Evolutionary conservation across 30 jellyfish, hydroid and myxozoan genomes (phyloP).

Genomic region (Aurelia aurita): DNA sequence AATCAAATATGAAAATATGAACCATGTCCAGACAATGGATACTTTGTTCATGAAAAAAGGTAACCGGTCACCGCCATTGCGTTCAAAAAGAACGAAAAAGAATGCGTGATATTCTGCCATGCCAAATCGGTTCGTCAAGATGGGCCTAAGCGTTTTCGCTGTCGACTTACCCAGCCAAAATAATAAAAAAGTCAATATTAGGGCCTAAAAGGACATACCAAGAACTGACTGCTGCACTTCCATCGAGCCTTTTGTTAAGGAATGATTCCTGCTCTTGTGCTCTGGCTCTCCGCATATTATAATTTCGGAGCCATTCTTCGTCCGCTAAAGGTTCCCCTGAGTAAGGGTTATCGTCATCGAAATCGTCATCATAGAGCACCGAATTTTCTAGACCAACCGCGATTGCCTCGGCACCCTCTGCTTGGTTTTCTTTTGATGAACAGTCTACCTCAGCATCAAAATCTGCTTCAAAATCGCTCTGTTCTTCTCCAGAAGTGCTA

Average conservation of each 20-base stretch:
- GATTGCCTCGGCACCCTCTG: slow-evolving; percentile 2
- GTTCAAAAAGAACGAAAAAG: no score
- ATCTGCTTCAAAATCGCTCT: slow-evolving; percentile 3
- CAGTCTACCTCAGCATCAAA: neutral
- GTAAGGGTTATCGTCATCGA: neutral
- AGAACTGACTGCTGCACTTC: slow-evolving; percentile 2
- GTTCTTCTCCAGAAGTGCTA: neutral
- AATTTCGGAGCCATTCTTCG: slow-evolving; percentile 11
- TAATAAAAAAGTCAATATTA: neutral
- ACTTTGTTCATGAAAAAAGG: no score
- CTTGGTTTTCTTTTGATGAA: neutral
- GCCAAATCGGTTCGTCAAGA: neutral
- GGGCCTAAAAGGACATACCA: neutral
- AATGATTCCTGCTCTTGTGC: slow-evolving; percentile 20
- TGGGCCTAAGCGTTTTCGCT: slow-evolving; percentile 1
- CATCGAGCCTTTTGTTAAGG: neutral
- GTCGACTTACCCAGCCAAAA: slow-evolving; percentile 11
- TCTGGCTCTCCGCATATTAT: slow-evolving; percentile 2
- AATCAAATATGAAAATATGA: no score
- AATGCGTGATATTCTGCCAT: no score
- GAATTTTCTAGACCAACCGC: neutral
- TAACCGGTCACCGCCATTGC: no score
- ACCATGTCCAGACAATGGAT: no score
- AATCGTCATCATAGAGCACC: neutral
- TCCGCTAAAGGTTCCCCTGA: slow-evolving; percentile 5